Conservation (phyloP, 2,797 vertebrate genomes). For the Sparus aurata region DNA sequence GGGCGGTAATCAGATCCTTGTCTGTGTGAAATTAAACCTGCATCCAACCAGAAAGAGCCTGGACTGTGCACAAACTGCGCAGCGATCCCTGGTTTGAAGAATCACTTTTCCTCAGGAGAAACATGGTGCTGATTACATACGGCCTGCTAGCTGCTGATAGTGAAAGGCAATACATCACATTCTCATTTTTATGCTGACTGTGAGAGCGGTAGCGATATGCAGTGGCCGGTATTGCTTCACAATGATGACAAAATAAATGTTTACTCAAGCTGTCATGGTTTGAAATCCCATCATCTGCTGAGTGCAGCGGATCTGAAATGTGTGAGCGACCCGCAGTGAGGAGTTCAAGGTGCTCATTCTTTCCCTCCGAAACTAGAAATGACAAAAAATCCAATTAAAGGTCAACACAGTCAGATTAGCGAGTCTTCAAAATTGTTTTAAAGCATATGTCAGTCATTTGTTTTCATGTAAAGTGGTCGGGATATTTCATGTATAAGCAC, state of each 20-base stretch:
- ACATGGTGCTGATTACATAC: slow-evolving; percentile 52
- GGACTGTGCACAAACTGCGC: slow-evolving; percentile 44
- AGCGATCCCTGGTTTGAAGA: slow-evolving; percentile 50
- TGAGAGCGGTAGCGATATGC: slow-evolving; percentile 3
- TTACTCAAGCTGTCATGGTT: slow-evolving; percentile 55
- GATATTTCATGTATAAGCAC: neutral
- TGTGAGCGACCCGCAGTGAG: slow-evolving; percentile 28
- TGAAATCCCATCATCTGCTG: slow-evolving; percentile 66
- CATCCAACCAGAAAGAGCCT: slow-evolving; percentile 21
- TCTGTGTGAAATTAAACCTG: slow-evolving; percentile 62
- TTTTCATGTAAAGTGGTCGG: neutral
- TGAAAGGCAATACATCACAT: slow-evolving; percentile 49
- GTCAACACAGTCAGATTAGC: neutral
- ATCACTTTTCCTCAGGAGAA: slow-evolving; percentile 52
- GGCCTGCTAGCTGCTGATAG: slow-evolving; percentile 64
- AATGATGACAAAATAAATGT: slow-evolving; percentile 62
- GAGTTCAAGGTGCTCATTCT: slow-evolving; percentile 20
- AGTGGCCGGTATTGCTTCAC: slow-evolving; percentile 34
- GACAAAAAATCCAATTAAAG: slow-evolving; percentile 5
- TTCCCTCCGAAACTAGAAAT: slow-evolving; percentile 4
- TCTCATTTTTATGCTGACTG: slow-evolving; percentile 61
- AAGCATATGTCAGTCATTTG: neutral
- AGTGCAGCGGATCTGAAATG: slow-evolving; percentile 40
- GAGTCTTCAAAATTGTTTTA: neutral
- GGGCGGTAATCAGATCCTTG: slow-evolving; percentile 56